Conservation (phyloP, 1,140 invertebrate genomes). For the Caerostris extrusa region DNA sequence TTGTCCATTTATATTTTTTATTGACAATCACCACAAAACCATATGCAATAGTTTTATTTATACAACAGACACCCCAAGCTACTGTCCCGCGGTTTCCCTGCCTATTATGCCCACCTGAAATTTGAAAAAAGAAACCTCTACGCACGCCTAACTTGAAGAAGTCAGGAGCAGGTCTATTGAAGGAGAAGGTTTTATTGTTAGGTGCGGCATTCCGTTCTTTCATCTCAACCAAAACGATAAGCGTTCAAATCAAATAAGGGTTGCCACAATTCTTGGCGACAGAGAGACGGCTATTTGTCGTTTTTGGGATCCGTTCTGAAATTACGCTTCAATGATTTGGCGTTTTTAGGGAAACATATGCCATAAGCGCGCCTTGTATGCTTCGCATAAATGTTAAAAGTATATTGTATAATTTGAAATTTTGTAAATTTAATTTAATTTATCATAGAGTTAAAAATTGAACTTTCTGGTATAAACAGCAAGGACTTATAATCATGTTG, state of each 20-base stretch:
- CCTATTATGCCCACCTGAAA: not conserved
- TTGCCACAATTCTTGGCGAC: constrained; percentile 27
- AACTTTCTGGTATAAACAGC: no score
- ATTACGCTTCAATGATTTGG: no score
- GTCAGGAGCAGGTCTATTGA: not conserved
- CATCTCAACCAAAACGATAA: constrained; percentile 19
- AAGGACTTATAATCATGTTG: no score
- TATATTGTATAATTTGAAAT: no score
- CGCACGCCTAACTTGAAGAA: not conserved
- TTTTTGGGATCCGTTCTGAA: not conserved
- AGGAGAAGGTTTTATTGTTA: constrained; percentile 38
- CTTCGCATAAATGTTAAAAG: no score
- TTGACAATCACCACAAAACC: no score
- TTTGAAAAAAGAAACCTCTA: not conserved
- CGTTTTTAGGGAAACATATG: no score
- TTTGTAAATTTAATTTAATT: no score
- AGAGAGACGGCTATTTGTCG: not conserved
- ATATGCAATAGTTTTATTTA: not conserved
- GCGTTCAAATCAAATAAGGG: constrained; percentile 4
- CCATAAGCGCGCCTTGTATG: no score
- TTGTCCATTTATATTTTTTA: no score
- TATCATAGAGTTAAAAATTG: no score
- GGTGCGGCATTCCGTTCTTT: constrained; percentile 24
- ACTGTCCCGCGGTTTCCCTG: not conserved
- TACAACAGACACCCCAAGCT: not conserved